A percentile compares a stretch with the other conserved stretches of the same genome.
These are phyloP conservation scores for Psephotus haematonotus DNA, from an alignment of 2,113 vertebrate genomes.

Conservation along the genomic window DNA sequence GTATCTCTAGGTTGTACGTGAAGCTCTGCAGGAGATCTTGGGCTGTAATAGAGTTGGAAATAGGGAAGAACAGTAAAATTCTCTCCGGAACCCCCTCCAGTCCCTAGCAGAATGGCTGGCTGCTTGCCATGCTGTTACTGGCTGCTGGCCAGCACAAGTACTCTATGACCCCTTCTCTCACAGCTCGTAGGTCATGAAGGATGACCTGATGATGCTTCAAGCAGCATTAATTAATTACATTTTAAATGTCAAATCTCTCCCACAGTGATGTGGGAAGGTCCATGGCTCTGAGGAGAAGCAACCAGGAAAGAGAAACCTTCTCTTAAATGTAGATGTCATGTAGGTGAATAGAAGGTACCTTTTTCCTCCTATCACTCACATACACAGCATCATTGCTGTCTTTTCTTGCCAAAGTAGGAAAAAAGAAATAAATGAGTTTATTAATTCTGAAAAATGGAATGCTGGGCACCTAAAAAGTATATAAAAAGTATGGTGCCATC, in stretches of 20 bases:
- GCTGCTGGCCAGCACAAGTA: slow-evolving; percentile 11
- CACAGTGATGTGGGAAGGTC: neutral
- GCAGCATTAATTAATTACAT: neutral
- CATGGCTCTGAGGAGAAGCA: neutral
- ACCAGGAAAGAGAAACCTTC: neutral
- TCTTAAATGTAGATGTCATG: neutral
- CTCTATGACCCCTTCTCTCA: neutral
- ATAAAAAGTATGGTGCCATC: neutral
- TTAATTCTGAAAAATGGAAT: neutral
- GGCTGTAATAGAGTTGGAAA: neutral
- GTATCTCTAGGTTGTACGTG: neutral
- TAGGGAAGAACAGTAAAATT: neutral
- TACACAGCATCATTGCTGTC: neutral
- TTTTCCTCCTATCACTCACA: neutral
- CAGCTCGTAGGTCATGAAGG: neutral
- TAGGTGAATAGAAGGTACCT: neutral
- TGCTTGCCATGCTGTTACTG: neutral
- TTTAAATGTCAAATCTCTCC: neutral
- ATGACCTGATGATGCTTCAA: slow-evolving; percentile 24
- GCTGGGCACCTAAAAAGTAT: neutral
- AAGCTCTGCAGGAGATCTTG: neutral
- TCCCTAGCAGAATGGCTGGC: neutral
- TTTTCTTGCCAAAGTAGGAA: neutral
- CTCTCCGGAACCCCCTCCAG: neutral
- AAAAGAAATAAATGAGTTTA: neutral